Percentiles rank a stretch among this genome's conserved stretches.
phyloP scores from a whole-genome alignment of 2,888 invertebrate species.

The Trilocha varians region DNA sequence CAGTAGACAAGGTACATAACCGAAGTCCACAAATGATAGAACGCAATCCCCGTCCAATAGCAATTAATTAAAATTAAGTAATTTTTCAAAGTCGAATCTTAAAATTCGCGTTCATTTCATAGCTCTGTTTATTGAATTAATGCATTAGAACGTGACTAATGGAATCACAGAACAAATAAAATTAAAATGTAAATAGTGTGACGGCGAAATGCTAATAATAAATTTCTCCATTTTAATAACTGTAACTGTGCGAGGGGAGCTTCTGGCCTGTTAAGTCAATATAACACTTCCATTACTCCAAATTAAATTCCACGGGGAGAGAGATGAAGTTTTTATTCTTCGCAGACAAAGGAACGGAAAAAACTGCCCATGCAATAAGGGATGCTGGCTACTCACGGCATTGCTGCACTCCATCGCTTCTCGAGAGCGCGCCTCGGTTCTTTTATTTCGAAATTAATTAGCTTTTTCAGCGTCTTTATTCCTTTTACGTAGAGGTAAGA shows the following conservation, averaged over 20 bases:
- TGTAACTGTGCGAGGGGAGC: constrained; percentile 66
- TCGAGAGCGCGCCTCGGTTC: neutral
- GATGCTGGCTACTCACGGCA: constrained; percentile 18
- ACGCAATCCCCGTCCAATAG: neutral
- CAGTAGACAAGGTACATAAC: too few species aligned
- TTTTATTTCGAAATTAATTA: constrained; percentile 4
- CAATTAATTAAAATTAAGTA: neutral
- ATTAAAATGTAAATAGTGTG: constrained; percentile 71
- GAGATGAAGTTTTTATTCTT: constrained; percentile 69
- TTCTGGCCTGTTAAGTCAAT: constrained; percentile 73
- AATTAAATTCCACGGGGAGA: constrained; percentile 72
- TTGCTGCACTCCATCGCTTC: constrained; percentile 15
- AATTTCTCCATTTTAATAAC: constrained; percentile 74
- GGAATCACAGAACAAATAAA: constrained; percentile 72
- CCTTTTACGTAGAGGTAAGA: too few species aligned
- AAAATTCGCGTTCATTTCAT: constrained; percentile 28
- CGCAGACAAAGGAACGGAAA: constrained; percentile 52
- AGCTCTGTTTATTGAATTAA: constrained; percentile 49
- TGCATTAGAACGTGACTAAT: constrained; percentile 65
- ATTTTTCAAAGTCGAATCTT: constrained; percentile 16
- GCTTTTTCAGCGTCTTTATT: neutral
- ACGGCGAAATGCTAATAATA: constrained; percentile 70
- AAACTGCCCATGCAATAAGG: constrained; percentile 39
- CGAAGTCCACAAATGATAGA: too few species aligned
- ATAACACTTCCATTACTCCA: constrained; percentile 74